phyloP scores from a whole-genome alignment of 2,113 vertebrate genomes.

The Tragelaphus imberbis region DNA sequence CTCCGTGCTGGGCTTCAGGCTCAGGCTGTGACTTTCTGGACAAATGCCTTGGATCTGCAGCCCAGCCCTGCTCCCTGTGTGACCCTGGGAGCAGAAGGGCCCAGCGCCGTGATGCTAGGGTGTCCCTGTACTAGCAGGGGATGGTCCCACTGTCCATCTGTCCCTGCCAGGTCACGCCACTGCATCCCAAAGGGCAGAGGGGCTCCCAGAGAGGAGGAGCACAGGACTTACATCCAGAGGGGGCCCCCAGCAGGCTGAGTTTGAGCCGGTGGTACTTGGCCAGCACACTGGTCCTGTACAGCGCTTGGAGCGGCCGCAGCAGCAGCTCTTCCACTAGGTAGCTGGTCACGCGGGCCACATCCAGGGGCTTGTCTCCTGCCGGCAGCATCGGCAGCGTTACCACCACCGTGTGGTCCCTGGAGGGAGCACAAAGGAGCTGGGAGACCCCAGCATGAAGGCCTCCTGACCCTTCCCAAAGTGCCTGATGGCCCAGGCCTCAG shows the following conservation, averaged over 20 bases:
- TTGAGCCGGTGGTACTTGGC: conserved; percentile 84
- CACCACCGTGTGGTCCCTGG: conserved; percentile 78
- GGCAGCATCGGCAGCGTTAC: conserved; percentile 77
- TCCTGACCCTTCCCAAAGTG: neutral
- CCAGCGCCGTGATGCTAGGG: fast-evolving
- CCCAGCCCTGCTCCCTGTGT: no score
- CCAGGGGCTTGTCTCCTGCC: conserved; percentile 52
- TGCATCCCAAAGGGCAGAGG: neutral
- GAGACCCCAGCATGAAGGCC: neutral
- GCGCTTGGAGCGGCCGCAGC: conserved; percentile 76
- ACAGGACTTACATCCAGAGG: conserved; percentile 79
- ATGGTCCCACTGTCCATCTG: neutral
- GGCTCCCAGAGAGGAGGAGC: neutral
- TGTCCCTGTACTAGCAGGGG: neutral
- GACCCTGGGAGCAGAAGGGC: neutral
- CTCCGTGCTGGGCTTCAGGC: neutral
- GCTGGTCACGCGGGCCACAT: conserved; percentile 75
- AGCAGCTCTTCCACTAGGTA: conserved; percentile 86
- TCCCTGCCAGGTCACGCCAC: neutral
- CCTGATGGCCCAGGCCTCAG: no score
- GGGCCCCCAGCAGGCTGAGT: conserved; percentile 84
- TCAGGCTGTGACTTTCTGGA: neutral
- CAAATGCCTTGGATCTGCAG: neutral
- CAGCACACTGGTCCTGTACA: conserved; percentile 73
- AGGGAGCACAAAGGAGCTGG: neutral